Percentiles rank a stretch among this genome's conserved stretches.
These are phyloP conservation scores for Leptinotarsa texana DNA, from an alignment of 1,140 invertebrate species.

Conservation along the genomic window DNA sequence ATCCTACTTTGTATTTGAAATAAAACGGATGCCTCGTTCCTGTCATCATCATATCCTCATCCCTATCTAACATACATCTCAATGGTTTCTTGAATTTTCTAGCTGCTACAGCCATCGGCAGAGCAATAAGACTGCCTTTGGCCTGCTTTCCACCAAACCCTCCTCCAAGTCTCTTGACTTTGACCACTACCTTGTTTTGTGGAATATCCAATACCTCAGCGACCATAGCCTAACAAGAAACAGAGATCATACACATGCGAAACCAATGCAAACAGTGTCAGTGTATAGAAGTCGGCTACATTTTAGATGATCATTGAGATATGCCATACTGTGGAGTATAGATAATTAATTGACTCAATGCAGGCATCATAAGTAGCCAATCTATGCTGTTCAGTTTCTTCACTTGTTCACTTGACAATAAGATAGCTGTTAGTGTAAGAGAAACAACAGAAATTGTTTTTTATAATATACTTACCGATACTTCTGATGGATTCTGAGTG, in stretches of 20 bases:
- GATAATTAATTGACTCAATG: no score
- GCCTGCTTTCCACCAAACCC: slow-evolving; percentile 97
- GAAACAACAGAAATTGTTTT: no score
- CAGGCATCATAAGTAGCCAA: no score
- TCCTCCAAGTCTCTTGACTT: slow-evolving; percentile 87
- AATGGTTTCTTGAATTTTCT: slow-evolving; percentile 77
- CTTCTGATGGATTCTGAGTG: slow-evolving; percentile 81
- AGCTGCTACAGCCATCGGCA: slow-evolving; percentile 74
- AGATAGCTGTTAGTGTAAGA: no score
- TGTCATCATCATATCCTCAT: slow-evolving; percentile 91
- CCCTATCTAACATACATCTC: slow-evolving; percentile 86
- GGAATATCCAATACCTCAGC: slow-evolving; percentile 75
- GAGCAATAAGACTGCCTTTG: slow-evolving; percentile 63
- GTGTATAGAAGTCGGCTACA: no score
- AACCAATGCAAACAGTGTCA: no score
- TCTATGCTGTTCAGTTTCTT: no score
- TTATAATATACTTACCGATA: slow-evolving; percentile 55
- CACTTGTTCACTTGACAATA: no score
- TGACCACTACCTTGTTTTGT: slow-evolving; percentile 74
- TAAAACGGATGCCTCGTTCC: slow-evolving; percentile 89
- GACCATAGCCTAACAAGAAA: slow-evolving; percentile 54
- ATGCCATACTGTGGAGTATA: no score
- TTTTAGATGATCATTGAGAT: no score
- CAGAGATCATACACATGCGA: not conserved
- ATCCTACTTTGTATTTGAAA: slow-evolving; percentile 84